phyloP scores from a whole-genome alignment of 2,797 vertebrate genomes.

The Danionella dracula region DNA sequence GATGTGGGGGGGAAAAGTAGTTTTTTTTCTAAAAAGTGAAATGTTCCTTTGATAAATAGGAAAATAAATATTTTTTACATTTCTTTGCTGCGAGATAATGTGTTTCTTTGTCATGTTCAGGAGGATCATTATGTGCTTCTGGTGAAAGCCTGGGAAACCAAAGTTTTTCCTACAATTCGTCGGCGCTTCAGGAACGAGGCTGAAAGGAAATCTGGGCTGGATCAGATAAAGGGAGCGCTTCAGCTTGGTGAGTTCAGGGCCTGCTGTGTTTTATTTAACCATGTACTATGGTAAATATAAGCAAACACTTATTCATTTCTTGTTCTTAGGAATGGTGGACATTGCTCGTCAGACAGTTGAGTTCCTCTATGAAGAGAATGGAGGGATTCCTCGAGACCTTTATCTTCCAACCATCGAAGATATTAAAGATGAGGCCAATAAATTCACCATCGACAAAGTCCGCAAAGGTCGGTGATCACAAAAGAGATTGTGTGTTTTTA shows the following conservation, averaged over 20 bases:
- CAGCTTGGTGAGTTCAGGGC: slow-evolving; percentile 79
- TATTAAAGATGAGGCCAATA: slow-evolving; percentile 98
- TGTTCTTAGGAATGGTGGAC: slow-evolving; percentile 92
- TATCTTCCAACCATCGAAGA: slow-evolving; percentile 98
- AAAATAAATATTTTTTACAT: too few relatives aligned
- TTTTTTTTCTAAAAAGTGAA: too few relatives aligned
- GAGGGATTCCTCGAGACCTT: slow-evolving; percentile 94
- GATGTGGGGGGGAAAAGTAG: too few relatives aligned
- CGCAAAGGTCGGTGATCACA: slow-evolving; percentile 82
- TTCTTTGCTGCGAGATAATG: too few relatives aligned
- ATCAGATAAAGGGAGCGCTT: slow-evolving; percentile 97
- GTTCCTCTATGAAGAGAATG: slow-evolving; percentile 97
- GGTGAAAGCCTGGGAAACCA: slow-evolving; percentile 98
- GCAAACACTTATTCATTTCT: too few relatives aligned
- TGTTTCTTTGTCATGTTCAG: slow-evolving; percentile 53
- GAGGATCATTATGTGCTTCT: slow-evolving; percentile 96
- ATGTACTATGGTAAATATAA: too few relatives aligned
- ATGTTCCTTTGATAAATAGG: too few relatives aligned
- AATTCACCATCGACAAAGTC: slow-evolving; percentile 98
- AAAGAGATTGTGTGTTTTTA: not conserved
- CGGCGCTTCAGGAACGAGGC: slow-evolving; percentile 98
- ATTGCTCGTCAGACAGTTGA: slow-evolving; percentile 96
- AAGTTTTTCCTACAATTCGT: slow-evolving; percentile 96
- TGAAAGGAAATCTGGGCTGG: slow-evolving; percentile 93
- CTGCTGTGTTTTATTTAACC: too few relatives aligned